phyloP scores from a whole-genome alignment of 37 sponge, comb jelly and placozoan species.

The Axinella damicornis region DNA sequence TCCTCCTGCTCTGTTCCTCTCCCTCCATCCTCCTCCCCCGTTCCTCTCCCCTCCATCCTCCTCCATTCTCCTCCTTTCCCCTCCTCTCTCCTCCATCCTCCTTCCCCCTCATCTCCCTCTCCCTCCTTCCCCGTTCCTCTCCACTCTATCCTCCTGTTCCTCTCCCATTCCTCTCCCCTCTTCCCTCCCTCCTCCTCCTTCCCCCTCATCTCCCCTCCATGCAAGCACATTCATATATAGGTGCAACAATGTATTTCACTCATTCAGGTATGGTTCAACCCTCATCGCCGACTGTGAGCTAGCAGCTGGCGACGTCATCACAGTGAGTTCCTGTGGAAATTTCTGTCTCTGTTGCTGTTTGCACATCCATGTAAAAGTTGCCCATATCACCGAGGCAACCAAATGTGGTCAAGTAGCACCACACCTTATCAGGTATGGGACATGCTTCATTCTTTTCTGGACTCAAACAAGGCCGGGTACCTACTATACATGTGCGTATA shows the following conservation, averaged over 20 bases:
- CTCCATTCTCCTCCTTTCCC: not conserved
- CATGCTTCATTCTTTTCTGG: no score
- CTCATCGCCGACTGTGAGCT: slow-evolving; percentile 56
- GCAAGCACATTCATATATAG: no score
- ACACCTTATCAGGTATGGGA: no score
- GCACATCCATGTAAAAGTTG: not conserved
- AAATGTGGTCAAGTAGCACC: no score
- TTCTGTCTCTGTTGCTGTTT: not conserved
- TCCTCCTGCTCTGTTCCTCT: not conserved
- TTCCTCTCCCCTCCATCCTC: not conserved
- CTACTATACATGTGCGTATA: no score
- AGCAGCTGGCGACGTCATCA: slow-evolving; percentile 56
- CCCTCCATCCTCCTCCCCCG: no score
- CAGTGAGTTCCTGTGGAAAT: slow-evolving; percentile 6
- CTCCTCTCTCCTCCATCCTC: not conserved
- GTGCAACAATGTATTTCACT: no score
- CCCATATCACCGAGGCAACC: not conserved
- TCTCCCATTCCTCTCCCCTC: not conserved
- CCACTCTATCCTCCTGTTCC: no score
- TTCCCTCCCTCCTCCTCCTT: not conserved
- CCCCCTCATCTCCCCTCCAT: not conserved
- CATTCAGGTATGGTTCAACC: slow-evolving; percentile 48
- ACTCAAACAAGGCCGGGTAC: no score
- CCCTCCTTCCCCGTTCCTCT: not conserved
- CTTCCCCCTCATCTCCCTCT: not conserved